Conservation (phyloP, 2,797 vertebrate genomes). For the Varecia variegata region DNA sequence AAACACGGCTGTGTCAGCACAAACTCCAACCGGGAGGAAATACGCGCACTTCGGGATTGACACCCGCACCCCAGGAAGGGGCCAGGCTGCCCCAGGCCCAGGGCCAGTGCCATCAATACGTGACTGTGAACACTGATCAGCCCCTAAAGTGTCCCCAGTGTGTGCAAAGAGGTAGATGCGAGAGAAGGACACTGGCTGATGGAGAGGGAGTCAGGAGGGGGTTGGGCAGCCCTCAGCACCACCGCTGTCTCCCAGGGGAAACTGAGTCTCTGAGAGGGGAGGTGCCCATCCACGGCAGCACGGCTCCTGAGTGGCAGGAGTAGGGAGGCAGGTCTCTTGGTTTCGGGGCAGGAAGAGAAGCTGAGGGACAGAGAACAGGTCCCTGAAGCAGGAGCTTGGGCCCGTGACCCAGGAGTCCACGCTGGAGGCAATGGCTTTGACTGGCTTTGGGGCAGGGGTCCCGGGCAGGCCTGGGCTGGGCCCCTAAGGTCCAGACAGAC, state of each 20-base stretch:
- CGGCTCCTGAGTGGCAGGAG: rapidly evolving
- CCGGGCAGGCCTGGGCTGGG: not conserved
- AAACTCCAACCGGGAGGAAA: not conserved
- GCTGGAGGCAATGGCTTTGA: not conserved
- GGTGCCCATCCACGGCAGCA: not conserved
- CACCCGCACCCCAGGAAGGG: not conserved
- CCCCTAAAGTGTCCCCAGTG: not conserved
- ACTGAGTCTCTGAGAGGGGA: not conserved
- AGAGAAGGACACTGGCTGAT: not conserved
- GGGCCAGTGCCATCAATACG: rapidly evolving
- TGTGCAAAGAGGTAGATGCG: not conserved
- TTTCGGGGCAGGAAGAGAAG: not conserved
- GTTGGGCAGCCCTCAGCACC: rapidly evolving
- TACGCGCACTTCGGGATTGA: not conserved
- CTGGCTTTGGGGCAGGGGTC: not conserved
- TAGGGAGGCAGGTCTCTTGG: not conserved
- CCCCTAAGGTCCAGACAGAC: not conserved
- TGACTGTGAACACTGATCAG: rapidly evolving
- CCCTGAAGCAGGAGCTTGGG: not conserved
- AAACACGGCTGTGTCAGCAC: not conserved
- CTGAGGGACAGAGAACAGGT: not conserved
- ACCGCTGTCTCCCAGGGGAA: rapidly evolving
- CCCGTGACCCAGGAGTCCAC: not conserved
- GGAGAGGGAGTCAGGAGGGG: rapidly evolving
- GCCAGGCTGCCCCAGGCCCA: not conserved